phyloP scores from a whole-genome alignment of 2,888 invertebrate genomes.

The Dioctria rufipes region DNA sequence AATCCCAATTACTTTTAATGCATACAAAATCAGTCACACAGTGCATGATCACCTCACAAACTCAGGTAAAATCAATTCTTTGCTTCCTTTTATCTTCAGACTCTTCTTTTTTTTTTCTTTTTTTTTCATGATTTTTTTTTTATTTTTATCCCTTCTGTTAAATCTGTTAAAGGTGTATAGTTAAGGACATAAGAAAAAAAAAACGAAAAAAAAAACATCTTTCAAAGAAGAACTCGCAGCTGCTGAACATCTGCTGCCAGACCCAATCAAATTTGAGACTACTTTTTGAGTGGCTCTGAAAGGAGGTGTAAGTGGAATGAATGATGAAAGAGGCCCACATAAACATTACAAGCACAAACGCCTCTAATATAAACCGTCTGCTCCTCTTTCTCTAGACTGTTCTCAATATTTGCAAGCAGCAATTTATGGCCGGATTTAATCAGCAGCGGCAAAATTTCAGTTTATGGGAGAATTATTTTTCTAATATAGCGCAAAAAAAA shows the following conservation, averaged over 20 bases:
- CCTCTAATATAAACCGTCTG: background rate
- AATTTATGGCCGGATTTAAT: background rate
- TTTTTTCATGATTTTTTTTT: too few species aligned
- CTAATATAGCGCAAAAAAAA: background rate
- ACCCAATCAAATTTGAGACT: slow-evolving; percentile 36
- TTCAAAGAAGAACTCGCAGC: slow-evolving; percentile 12
- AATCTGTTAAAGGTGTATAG: too few species aligned
- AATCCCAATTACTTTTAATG: too few species aligned
- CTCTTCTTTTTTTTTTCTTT: too few species aligned
- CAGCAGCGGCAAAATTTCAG: background rate
- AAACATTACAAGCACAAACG: background rate
- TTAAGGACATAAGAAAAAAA: too few species aligned
- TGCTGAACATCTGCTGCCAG: slow-evolving; percentile 39
- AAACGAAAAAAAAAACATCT: slow-evolving; percentile 18
- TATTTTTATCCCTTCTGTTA: too few species aligned
- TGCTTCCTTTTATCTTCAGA: too few species aligned
- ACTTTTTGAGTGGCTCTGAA: background rate
- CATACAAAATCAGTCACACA: too few species aligned
- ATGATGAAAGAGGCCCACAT: background rate
- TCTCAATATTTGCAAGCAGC: background rate
- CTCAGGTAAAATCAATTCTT: too few species aligned
- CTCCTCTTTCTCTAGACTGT: background rate
- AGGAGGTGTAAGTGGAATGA: slow-evolving; percentile 15
- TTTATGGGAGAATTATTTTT: slow-evolving; percentile 10
- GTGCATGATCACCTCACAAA: too few species aligned